Conservation (phyloP, 2,113 vertebrate species). For the Monarcha castaneiventris region DNA sequence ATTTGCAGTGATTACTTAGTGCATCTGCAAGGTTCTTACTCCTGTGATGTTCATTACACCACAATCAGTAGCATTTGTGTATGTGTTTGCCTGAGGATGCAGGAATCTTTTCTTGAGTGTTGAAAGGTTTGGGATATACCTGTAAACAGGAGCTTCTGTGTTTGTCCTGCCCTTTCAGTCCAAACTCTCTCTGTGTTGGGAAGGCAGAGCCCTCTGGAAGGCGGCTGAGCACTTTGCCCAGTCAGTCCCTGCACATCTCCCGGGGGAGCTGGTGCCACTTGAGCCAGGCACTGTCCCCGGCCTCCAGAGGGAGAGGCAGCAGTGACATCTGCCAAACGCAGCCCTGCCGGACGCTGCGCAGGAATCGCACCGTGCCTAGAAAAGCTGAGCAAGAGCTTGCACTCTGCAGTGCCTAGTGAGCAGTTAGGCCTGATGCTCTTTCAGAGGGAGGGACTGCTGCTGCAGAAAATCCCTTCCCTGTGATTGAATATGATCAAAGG, state of each 20-base stretch:
- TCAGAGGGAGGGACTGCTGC: background rate
- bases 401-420: background rate
- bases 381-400: background rate
- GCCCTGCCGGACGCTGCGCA: background rate
- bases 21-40: background rate
- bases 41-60: background rate
- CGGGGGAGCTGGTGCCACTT: background rate
- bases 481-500: background rate
- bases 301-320: accelerated
- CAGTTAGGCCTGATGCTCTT: background rate
- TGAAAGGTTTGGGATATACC: background rate
- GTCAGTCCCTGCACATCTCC: background rate
- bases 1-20: background rate
- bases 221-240: background rate
- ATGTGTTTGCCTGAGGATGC: background rate
- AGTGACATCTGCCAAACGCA: accelerated
- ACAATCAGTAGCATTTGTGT: background rate
- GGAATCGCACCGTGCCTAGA: background rate
- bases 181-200: background rate
- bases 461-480: background rate
- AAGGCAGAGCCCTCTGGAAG: background rate
- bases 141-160: background rate
- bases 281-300: background rate
- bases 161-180: background rate
- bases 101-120: background rate